Evolutionary conservation across 2,797 vertebrate genomes (phyloP).

Genomic region (Gastrophryne carolinensis): DNA sequence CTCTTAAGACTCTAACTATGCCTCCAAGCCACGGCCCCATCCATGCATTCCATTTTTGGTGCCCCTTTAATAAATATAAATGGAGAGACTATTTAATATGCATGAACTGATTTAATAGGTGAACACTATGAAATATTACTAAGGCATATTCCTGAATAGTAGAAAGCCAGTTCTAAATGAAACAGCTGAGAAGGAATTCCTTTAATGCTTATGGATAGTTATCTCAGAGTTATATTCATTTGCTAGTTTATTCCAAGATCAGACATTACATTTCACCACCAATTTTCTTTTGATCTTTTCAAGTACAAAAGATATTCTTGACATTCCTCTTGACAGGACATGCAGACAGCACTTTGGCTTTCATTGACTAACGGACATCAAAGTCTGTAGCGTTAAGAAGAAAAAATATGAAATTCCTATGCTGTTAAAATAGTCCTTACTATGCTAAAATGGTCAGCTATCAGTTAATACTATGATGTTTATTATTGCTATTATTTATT

Average conservation of each 20-base stretch:
- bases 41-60: too few relatives aligned
- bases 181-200: background rate
- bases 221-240: conserved; percentile 1
- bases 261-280: conserved; percentile 10
- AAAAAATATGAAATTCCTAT: background rate
- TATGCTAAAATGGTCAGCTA: background rate
- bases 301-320: conserved; percentile 19
- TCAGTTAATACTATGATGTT: too few relatives aligned
- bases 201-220: conserved; percentile 6
- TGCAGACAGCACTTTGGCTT: conserved; percentile 14
- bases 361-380: conserved; percentile 25
- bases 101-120: too few relatives aligned
- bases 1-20: too few relatives aligned
- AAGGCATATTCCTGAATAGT: too few relatives aligned
- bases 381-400: conserved; percentile 10
- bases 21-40: too few relatives aligned
- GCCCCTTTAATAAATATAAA: too few relatives aligned
- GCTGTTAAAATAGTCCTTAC: background rate
- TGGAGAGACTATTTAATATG: too few relatives aligned
- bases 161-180: background rate
- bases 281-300: conserved; percentile 32
- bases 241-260: conserved; percentile 6
- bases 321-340: conserved; percentile 24
- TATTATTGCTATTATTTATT: too few relatives aligned
- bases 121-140: background rate